These are phyloP conservation scores for Mustelus asterias DNA, from an alignment of 2,113 vertebrate genomes.

Conservation along the genomic window DNA sequence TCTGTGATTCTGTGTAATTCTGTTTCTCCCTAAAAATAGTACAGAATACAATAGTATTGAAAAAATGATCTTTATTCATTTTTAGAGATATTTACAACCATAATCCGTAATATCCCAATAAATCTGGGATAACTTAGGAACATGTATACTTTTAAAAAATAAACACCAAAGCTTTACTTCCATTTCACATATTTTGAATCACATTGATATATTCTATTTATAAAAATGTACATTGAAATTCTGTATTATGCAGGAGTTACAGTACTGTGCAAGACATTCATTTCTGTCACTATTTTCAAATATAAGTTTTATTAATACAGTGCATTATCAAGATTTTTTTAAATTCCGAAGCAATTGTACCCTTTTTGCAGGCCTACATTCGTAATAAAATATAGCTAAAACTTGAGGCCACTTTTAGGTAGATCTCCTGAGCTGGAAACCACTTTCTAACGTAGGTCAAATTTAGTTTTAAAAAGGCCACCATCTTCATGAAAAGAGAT, in stretches of 20 bases:
- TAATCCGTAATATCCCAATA: background rate
- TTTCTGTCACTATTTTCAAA: conserved; percentile 29
- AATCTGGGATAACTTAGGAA: conserved; percentile 11
- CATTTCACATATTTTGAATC: conserved; percentile 24
- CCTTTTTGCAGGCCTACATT: background rate
- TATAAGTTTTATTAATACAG: conserved; percentile 29
- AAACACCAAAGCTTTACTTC: conserved; percentile 29
- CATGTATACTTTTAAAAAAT: conserved; percentile 20
- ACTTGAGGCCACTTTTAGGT: conserved; percentile 8
- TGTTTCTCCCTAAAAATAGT: background rate
- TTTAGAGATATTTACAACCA: conserved; percentile 24
- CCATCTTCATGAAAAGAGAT: background rate
- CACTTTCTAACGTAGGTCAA: background rate
- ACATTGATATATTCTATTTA: conserved; percentile 14
- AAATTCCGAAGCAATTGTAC: background rate
- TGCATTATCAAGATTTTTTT: conserved; percentile 28
- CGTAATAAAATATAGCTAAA: conserved; percentile 21
- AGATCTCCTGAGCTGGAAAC: conserved; percentile 21
- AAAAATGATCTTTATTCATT: conserved; percentile 28
- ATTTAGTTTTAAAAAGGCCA: conserved; percentile 6
- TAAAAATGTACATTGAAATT: conserved; percentile 34
- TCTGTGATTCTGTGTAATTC: too few species aligned
- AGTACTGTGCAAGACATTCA: conserved; percentile 33
- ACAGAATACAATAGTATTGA: background rate
- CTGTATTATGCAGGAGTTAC: conserved; percentile 6